phyloP scores from a whole-genome alignment of 2,113 vertebrate species.

The Tetrax tetrax region DNA sequence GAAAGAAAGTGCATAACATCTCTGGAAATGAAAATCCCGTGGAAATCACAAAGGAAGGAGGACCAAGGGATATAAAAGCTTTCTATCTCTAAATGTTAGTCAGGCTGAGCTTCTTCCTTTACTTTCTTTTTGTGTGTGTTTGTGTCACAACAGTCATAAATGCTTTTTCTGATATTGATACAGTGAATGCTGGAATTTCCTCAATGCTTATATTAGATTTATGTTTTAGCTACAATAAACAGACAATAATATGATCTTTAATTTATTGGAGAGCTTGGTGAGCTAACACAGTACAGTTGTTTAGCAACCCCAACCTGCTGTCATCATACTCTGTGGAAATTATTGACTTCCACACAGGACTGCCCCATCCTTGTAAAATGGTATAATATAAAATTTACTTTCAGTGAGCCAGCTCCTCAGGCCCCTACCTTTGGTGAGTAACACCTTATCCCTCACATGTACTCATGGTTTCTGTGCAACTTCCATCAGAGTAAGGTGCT shows the following conservation, averaged over 20 bases:
- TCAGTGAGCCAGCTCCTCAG: background rate
- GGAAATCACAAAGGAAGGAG: slow-evolving; percentile 78
- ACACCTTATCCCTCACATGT: background rate
- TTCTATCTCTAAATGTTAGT: slow-evolving; percentile 73
- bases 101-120: slow-evolving; percentile 45
- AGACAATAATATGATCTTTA: slow-evolving; percentile 62
- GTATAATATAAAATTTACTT: background rate
- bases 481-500: background rate
- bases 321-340: slow-evolving; percentile 13
- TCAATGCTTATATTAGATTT: slow-evolving; percentile 62
- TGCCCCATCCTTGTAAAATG: slow-evolving; percentile 6
- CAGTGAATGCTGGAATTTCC: slow-evolving; percentile 51
- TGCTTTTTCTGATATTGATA: slow-evolving; percentile 64
- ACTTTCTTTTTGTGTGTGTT: slow-evolving; percentile 27
- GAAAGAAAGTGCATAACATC: slow-evolving; percentile 77
- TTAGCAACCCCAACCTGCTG: slow-evolving; percentile 1
- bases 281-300: slow-evolving; percentile 7
- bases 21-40: slow-evolving; percentile 77
- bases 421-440: background rate
- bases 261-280: slow-evolving; percentile 35
- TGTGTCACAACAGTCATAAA: slow-evolving; percentile 68
- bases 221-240: slow-evolving; percentile 60
- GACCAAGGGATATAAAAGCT: slow-evolving; percentile 69
- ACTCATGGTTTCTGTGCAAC: background rate
- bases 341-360: slow-evolving; percentile 31